phyloP scores from a whole-genome alignment of 2,888 invertebrate species.

The Himalopsyche anomala region DNA sequence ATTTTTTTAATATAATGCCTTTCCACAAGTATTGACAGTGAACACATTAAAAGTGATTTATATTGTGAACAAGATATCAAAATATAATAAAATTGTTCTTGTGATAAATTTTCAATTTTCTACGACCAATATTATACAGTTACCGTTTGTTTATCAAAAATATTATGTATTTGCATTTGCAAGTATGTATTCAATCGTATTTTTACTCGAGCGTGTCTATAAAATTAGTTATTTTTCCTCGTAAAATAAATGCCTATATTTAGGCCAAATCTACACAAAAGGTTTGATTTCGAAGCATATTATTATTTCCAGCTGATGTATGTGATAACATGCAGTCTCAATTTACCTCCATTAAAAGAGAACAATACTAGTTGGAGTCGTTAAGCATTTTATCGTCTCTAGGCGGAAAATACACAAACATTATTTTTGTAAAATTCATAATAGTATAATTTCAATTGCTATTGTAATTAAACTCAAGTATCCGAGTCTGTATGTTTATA shows the following conservation, averaged over 20 bases:
- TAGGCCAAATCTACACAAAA: slow-evolving; percentile 14
- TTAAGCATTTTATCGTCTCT: slow-evolving; percentile 3
- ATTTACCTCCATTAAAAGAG: background rate
- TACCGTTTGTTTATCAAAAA: too few relatives aligned
- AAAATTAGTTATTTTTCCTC: background rate
- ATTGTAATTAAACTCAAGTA: background rate
- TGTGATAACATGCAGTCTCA: slow-evolving; percentile 12
- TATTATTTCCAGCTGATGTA: background rate
- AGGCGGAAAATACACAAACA: background rate
- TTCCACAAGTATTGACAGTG: too few relatives aligned
- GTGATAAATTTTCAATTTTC: too few relatives aligned
- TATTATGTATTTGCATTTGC: background rate
- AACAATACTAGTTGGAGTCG: background rate
- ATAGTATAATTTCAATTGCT: background rate
- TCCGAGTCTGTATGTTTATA: too few relatives aligned
- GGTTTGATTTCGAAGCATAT: slow-evolving; percentile 1
- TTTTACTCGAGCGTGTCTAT: background rate
- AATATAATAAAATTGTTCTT: too few relatives aligned
- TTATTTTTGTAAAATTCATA: background rate
- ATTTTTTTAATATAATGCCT: too few relatives aligned
- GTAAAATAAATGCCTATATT: slow-evolving; percentile 19
- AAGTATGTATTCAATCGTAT: background rate
- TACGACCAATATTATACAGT: too few relatives aligned
- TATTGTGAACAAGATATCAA: too few relatives aligned
- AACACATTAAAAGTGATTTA: too few relatives aligned